phyloP scores from a whole-genome alignment of 1,140 invertebrate species.

The Nasonia giraulti region DNA sequence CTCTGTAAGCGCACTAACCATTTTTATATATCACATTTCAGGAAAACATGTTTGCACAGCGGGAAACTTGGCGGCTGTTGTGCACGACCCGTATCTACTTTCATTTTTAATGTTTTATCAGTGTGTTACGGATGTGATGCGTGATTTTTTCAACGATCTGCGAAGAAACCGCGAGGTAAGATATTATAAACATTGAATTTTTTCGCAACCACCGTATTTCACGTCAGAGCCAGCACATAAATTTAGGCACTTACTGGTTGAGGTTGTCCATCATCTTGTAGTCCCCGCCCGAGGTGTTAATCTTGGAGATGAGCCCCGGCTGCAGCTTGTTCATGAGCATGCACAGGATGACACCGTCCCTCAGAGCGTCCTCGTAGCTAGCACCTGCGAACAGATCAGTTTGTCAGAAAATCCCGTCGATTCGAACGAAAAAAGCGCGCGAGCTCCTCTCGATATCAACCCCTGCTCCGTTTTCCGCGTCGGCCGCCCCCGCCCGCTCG shows the following conservation, averaged over 20 bases:
- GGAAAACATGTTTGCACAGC: neutral
- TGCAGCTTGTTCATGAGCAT: slow-evolving; percentile 90
- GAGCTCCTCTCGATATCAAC: neutral
- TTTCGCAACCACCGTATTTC: too few relatives aligned
- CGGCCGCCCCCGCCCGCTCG: too few relatives aligned
- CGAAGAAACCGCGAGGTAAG: too few relatives aligned
- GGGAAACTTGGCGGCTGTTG: neutral
- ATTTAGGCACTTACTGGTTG: slow-evolving; percentile 80
- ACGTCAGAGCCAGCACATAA: too few relatives aligned
- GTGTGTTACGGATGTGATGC: neutral
- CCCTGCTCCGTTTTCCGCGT: neutral
- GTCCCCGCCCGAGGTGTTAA: slow-evolving; percentile 90
- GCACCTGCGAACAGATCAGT: slow-evolving; percentile 63
- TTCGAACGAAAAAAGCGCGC: neutral
- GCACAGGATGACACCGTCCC: slow-evolving; percentile 88
- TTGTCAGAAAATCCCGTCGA: neutral
- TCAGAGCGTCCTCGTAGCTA: slow-evolving; percentile 85
- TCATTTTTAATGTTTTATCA: neutral
- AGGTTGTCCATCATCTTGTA: slow-evolving; percentile 98
- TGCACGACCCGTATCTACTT: neutral
- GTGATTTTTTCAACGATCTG: neutral
- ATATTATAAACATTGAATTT: too few relatives aligned
- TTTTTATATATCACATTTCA: slow-evolving; percentile 1
- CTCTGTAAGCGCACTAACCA: neutral
- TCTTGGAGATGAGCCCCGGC: slow-evolving; percentile 89